These are phyloP conservation scores for Hippocampus guttulatus DNA, from an alignment of 2,113 vertebrate genomes.

Conservation along the genomic window DNA sequence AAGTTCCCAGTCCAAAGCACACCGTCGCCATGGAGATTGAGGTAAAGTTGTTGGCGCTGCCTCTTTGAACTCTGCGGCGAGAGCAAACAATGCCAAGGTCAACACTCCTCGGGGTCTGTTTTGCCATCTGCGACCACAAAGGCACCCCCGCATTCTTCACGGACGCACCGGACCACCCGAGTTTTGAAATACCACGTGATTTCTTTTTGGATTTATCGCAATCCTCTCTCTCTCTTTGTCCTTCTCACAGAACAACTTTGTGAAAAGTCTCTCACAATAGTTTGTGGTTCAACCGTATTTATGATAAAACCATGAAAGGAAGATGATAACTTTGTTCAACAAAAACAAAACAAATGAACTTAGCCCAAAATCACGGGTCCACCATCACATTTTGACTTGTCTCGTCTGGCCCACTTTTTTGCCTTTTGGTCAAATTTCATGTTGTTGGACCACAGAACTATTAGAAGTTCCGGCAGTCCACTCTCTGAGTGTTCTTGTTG, in stretches of 20 bases:
- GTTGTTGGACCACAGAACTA: neutral
- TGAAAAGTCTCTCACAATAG: neutral
- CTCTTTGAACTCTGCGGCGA: constrained; percentile 44
- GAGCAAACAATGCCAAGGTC: constrained; percentile 59
- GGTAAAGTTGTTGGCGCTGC: constrained; percentile 37
- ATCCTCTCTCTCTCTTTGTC: constrained; percentile 14
- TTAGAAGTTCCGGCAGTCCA: neutral
- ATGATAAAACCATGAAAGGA: too few relatives aligned
- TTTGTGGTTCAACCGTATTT: neutral
- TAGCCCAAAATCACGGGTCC: too few relatives aligned
- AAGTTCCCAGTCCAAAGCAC: constrained; percentile 55
- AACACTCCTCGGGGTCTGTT: constrained; percentile 22
- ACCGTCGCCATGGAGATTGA: constrained; percentile 56
- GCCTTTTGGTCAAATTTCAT: too few relatives aligned
- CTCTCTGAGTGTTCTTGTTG: neutral
- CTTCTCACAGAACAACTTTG: constrained; percentile 4
- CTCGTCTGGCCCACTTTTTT: too few relatives aligned
- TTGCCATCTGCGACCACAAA: constrained; percentile 43
- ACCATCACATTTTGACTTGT: too few relatives aligned
- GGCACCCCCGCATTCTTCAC: constrained; percentile 18
- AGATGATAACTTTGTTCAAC: too few relatives aligned
- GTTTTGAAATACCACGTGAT: constrained; percentile 17
- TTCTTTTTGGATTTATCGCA: constrained; percentile 12
- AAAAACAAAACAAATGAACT: too few relatives aligned
- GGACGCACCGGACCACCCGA: constrained; percentile 36